A percentile compares a stretch with the other conserved stretches of the same genome.
Conservation (phyloP, 2,113 vertebrate genomes). For the Epinephelus lanceolatus region DNA sequence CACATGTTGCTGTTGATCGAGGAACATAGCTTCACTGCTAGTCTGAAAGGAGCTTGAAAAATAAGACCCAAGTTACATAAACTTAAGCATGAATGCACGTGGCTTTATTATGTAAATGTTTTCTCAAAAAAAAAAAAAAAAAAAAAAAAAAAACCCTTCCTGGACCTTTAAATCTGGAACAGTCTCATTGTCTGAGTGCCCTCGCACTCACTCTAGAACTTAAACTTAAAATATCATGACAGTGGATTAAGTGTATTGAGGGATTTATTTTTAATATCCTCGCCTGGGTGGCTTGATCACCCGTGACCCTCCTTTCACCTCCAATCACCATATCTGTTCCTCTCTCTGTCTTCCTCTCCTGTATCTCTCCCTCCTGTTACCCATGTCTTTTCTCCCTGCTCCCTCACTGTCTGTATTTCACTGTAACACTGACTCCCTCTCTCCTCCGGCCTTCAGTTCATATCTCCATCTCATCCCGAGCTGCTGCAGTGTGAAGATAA, state of each 20-base stretch:
- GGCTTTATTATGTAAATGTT: not conserved
- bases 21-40: not conserved
- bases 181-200: conserved; percentile 23
- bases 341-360: not conserved
- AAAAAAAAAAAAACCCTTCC: not conserved
- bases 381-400: conserved; percentile 12
- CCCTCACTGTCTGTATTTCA: conserved; percentile 26
- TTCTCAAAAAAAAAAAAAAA: not conserved
- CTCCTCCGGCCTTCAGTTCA: conserved; percentile 15
- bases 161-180: conserved; percentile 44
- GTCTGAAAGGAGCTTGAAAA: not conserved
- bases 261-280: conserved; percentile 64
- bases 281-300: conserved; percentile 15
- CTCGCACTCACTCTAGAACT: conserved; percentile 31
- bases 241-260: conserved; percentile 44
- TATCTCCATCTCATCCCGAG: conserved; percentile 38
- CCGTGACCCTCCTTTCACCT: conserved; percentile 40
- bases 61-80: not conserved
- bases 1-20: not conserved
- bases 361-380: conserved; percentile 1
- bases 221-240: conserved; percentile 36
- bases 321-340: conserved; percentile 31
- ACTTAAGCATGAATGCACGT: not conserved
- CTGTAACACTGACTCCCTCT: conserved; percentile 24
- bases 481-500: conserved; percentile 66